Conservation (phyloP, 2,797 vertebrate genomes). For the Silurus aristotelis region DNA sequence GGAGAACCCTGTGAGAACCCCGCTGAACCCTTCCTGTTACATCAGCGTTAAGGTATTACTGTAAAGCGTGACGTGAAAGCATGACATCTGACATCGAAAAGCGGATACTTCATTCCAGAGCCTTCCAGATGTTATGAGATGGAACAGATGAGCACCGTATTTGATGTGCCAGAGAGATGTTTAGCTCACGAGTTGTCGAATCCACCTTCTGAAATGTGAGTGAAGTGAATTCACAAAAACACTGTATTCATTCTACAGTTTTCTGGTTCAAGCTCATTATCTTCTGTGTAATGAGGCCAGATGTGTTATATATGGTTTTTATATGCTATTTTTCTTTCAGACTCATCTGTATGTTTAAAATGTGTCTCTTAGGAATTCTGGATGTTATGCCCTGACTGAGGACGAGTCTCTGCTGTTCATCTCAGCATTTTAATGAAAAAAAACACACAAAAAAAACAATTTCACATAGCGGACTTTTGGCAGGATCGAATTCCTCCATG, state of each 20-base stretch:
- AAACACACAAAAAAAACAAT: background rate
- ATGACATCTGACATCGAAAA: background rate
- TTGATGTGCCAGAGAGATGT: background rate
- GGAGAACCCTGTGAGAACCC: background rate
- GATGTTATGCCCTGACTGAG: background rate
- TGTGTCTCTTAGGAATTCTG: background rate
- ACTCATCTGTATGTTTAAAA: background rate
- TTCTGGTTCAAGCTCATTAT: background rate
- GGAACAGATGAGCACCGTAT: background rate
- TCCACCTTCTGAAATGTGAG: background rate
- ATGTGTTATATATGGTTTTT: background rate
- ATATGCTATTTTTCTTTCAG: background rate
- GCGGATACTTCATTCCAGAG: background rate
- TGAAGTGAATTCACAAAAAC: background rate
- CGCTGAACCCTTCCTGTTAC: background rate
- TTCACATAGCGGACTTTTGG: slow-evolving; percentile 1
- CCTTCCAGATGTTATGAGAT: background rate
- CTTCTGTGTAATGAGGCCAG: background rate
- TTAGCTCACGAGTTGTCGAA: background rate
- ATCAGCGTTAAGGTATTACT: background rate
- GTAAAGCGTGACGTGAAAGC: background rate
- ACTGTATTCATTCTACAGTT: background rate
- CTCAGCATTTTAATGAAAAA: background rate
- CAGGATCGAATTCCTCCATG: background rate
- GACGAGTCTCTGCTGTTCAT: slow-evolving; percentile 12